Evolutionary conservation across 2,888 invertebrate species (phyloP).

Genomic region (Hyalella azteca): DNA sequence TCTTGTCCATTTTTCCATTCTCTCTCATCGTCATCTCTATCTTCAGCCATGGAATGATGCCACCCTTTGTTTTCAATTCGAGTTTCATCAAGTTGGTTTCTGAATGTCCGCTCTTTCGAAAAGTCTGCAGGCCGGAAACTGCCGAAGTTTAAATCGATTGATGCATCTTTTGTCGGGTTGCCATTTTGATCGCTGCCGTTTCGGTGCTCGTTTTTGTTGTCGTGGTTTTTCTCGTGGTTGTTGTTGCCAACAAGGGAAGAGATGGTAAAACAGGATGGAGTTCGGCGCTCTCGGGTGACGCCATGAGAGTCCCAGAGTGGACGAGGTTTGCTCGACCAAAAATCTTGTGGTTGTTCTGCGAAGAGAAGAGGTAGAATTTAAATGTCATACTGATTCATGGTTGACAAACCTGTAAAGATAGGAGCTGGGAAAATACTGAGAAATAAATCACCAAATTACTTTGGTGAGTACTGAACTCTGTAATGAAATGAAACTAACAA

Average conservation of each 20-base stretch:
- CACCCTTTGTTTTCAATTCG: background rate
- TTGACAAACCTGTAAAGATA: too few species aligned
- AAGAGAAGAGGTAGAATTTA: too few species aligned
- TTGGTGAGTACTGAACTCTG: too few species aligned
- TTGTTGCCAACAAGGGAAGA: slow-evolving; percentile 48
- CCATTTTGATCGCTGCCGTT: too few species aligned
- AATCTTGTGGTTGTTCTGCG: background rate
- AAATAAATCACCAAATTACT: too few species aligned
- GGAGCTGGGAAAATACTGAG: too few species aligned
- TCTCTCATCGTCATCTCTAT: background rate
- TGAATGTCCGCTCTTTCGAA: too few species aligned
- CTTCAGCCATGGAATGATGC: background rate
- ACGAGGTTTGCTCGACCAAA: background rate
- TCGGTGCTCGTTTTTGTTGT: background rate
- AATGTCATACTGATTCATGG: too few species aligned
- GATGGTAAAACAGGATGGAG: slow-evolving; percentile 44
- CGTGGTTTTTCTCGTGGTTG: background rate
- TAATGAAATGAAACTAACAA: too few species aligned
- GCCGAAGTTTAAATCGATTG: too few species aligned
- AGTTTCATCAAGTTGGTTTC: background rate
- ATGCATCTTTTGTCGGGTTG: background rate
- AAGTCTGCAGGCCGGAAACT: too few species aligned
- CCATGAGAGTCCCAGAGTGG: slow-evolving; percentile 12
- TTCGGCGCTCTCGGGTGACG: slow-evolving; percentile 31
- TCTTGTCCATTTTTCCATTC: background rate